phyloP scores from a whole-genome alignment of 2,888 invertebrate species.

The Melipona beecheii region DNA sequence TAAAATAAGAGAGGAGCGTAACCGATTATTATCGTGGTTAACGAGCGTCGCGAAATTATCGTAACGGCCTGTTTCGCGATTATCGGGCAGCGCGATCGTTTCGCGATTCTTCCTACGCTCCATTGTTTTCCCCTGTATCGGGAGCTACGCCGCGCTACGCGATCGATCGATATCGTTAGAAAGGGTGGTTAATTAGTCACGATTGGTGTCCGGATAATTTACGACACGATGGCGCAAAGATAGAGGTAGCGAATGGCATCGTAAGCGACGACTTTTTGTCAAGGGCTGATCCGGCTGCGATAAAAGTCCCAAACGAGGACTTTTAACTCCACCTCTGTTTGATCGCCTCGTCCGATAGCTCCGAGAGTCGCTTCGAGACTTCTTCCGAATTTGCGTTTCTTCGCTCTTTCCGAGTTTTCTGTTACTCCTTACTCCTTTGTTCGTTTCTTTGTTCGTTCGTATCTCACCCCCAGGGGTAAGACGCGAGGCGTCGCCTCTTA shows the following conservation, averaged over 20 bases:
- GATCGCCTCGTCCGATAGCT: not conserved
- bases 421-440: too few species aligned
- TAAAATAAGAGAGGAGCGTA: constrained; percentile 72
- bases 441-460: constrained; percentile 17
- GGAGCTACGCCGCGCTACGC: not conserved
- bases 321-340: not conserved
- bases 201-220: constrained; percentile 70
- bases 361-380: too few species aligned
- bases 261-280: constrained; percentile 52
- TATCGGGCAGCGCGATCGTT: constrained; percentile 62
- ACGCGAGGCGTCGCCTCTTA: constrained; percentile 47
- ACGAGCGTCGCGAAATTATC: constrained; percentile 72
- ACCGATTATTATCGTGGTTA: constrained; percentile 66
- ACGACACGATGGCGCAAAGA: constrained; percentile 57
- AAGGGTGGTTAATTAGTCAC: constrained; percentile 73
- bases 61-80: constrained; percentile 55
- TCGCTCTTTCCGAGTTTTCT: too few species aligned
- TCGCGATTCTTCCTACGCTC: constrained; percentile 68
- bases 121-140: constrained; percentile 66
- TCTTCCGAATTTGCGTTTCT: not conserved
- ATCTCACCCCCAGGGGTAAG: not conserved
- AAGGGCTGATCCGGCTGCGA: constrained; percentile 41
- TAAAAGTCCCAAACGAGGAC: constrained; percentile 5
- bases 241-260: constrained; percentile 55
- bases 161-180: constrained; percentile 65